Evolutionary conservation across 2,888 invertebrate genomes (phyloP), one percentile per base, ranked within the genome.

Genomic region (Yponomeuta evonymella): DNA sequence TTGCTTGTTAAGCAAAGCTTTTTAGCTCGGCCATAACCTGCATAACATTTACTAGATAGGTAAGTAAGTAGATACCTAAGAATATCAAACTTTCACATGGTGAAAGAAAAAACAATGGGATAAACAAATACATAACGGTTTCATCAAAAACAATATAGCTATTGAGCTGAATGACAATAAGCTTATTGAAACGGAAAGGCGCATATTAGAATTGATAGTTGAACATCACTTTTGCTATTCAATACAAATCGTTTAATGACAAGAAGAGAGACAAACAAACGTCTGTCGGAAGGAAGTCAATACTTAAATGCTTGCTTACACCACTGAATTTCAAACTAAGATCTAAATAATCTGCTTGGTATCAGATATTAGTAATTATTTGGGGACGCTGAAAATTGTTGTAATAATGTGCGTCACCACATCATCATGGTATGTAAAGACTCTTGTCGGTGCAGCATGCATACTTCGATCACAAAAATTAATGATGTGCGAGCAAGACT

Each of bases 101-200:
- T 10, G 43, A 71, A 80, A 82, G 79, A 81, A 80, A 12, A 58
- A 58, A 58, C 51, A 58, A 58, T 58, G 51, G 51, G 51, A 12
- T 79, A 78, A 78, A 74, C 75, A 76, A 78, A 81, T 58, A 58
- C 6, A 58, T 80, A 79, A 81, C 81, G 81, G 77, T 82, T 82
- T 81, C 74, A 80, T 81, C 83, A 79, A 77, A 79, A 79, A 76
- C 79, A 75, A 75, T 68, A 58, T 1, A 58, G 74, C 77, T 77
- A 74, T 77, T 75, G 75, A 79, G 79, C 74, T 74, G 75, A 69
- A 69, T 58, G 73, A 81, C 79, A 81, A 82, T 29, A 58, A 58
- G 51, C 51, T 58, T 58, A 58, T 58, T 58, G 51, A 58, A 58
- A 58, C 12, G 51, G 51, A 58, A 58, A 58, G 51, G 51, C 51